Evolutionary conservation across 2,888 invertebrate species (phyloP).

Genomic region (Napeogenes inachia): DNA sequence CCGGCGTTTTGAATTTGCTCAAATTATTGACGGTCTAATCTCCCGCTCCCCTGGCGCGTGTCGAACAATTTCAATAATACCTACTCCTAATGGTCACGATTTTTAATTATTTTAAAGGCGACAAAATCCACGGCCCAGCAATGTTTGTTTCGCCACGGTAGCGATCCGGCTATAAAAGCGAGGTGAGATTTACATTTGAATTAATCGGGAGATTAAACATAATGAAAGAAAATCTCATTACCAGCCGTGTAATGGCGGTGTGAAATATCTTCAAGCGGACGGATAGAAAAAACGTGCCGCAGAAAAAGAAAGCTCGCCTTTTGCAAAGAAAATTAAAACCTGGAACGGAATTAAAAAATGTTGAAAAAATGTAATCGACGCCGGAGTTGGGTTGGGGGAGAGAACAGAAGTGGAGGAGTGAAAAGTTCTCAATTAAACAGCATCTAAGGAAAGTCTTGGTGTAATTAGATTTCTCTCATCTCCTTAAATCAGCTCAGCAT

Average conservation of each 20-base stretch:
- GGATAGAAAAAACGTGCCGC: slow-evolving; percentile 56
- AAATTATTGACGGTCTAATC: slow-evolving; percentile 76
- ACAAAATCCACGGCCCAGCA: slow-evolving; percentile 54
- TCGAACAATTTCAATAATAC: slow-evolving; percentile 28
- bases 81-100: slow-evolving; percentile 55
- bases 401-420: slow-evolving; percentile 51
- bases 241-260: slow-evolving; percentile 72
- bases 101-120: slow-evolving; percentile 68
- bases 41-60: slow-evolving; percentile 45
- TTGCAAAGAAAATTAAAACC: slow-evolving; percentile 74
- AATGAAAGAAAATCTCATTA: slow-evolving; percentile 79
- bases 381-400: slow-evolving; percentile 63
- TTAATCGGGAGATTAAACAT: slow-evolving; percentile 78
- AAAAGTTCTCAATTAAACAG: slow-evolving; percentile 74
- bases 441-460: slow-evolving; percentile 64
- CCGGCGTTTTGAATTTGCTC: slow-evolving; percentile 72
- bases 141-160: slow-evolving; percentile 59
- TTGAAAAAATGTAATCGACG: slow-evolving; percentile 76
- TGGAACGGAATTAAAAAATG: slow-evolving; percentile 75
- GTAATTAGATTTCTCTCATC: slow-evolving; percentile 77
- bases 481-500: slow-evolving; percentile 66
- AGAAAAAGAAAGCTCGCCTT: slow-evolving; percentile 64
- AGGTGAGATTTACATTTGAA: slow-evolving; percentile 76
- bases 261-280: slow-evolving; percentile 65
- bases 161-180: slow-evolving; percentile 61